Conservation (phyloP, 1,140 invertebrate genomes). For the Tetragonula clypearis region DNA sequence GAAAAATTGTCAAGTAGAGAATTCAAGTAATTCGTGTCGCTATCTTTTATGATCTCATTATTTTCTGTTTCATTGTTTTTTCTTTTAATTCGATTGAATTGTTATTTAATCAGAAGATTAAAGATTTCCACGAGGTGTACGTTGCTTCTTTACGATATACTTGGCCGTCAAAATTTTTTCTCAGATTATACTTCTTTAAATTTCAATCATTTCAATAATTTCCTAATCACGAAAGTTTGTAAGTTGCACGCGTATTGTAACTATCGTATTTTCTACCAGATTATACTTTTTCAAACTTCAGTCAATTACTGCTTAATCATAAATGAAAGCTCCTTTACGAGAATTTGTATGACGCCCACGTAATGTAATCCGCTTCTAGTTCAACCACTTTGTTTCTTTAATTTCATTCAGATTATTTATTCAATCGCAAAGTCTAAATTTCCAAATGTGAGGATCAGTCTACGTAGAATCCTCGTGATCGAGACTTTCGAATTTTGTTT, state of each 20-base stretch:
- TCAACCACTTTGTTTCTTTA: background rate
- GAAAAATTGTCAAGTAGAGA: no score
- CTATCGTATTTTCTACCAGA: no score
- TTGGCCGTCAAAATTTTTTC: no score
- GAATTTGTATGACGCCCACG: no score
- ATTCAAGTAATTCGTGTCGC: no score
- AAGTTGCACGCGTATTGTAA: background rate
- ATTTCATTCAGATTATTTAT: background rate
- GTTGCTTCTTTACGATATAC: no score
- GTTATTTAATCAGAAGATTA: background rate
- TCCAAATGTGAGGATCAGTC: background rate
- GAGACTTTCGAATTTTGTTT: background rate
- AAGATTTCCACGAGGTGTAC: background rate
- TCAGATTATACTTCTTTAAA: background rate
- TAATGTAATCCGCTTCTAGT: no score
- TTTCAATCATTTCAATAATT: background rate
- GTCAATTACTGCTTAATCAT: no score
- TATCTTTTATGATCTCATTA: no score
- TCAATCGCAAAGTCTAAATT: background rate
- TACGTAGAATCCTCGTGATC: background rate
- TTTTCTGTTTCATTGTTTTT: background rate
- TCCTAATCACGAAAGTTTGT: background rate
- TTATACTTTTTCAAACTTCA: no score
- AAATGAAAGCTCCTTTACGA: no score
- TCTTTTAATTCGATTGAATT: background rate